These are phyloP conservation scores for Psammodynastes pulverulentus DNA, from an alignment of 2,113 vertebrate genomes.

Conservation along the genomic window DNA sequence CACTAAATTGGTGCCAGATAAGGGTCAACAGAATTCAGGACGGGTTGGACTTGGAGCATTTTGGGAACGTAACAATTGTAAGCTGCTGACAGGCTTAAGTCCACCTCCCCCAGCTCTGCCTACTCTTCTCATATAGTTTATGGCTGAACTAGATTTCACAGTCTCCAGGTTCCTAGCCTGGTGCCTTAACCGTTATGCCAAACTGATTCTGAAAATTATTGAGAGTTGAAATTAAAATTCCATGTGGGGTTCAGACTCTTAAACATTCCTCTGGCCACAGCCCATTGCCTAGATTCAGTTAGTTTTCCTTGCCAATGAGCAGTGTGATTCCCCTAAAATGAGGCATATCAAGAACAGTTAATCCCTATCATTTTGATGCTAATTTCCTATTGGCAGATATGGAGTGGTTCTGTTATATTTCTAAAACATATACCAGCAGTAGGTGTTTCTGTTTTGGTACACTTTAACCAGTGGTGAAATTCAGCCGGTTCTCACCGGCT, in stretches of 20 bases:
- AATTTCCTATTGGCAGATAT: background rate
- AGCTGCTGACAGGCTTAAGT: background rate
- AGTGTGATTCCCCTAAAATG: background rate
- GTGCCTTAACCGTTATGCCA: background rate
- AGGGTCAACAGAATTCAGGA: background rate
- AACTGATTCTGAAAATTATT: background rate
- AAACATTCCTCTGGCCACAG: background rate
- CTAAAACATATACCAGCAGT: background rate
- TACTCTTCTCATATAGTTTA: background rate
- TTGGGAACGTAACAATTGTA: background rate
- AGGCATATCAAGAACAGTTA: background rate
- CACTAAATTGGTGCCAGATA: background rate
- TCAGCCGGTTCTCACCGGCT: no score
- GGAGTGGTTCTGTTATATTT: background rate
- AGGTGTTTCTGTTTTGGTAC: background rate
- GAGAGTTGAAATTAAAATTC: background rate
- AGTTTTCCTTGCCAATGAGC: background rate
- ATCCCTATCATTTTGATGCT: background rate
- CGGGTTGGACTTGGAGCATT: background rate
- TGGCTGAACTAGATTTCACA: background rate
- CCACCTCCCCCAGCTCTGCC: background rate
- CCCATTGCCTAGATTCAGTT: background rate
- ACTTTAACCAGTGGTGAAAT: no score
- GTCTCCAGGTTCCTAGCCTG: background rate
- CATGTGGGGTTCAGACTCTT: background rate